These are phyloP conservation scores for Polietes domitor DNA, from an alignment of 2,888 invertebrate species.

Conservation along the genomic window DNA sequence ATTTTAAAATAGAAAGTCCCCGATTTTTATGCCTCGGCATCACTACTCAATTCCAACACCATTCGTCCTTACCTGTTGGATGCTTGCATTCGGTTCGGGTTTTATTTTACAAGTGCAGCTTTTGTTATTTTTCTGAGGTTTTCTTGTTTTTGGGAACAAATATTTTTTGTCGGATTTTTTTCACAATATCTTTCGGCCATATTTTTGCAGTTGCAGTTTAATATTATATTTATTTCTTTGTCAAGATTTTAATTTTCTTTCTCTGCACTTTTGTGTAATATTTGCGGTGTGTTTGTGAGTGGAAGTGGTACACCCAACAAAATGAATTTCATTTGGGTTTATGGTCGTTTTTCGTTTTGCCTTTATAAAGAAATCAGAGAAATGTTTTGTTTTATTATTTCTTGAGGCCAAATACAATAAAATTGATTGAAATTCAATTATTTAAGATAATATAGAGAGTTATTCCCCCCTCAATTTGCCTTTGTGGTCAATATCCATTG, in stretches of 20 bases:
- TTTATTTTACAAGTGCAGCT: conserved; percentile 35
- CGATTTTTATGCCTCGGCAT: too few species aligned
- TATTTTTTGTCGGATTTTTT: conserved; percentile 28
- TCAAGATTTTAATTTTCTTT: conserved; percentile 49
- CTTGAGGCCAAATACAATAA: conserved; percentile 56
- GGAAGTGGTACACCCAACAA: not conserved
- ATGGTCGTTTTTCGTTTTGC: conserved; percentile 15
- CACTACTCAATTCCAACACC: too few species aligned
- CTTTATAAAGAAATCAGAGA: conserved; percentile 39
- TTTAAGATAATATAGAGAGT: conserved; percentile 46
- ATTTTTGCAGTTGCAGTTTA: conserved; percentile 6
- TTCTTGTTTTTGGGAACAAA: conserved; percentile 20
- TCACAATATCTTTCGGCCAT: not conserved
- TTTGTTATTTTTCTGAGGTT: conserved; percentile 12
- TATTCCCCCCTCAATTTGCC: not conserved
- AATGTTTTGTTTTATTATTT: conserved; percentile 40
- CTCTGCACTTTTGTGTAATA: conserved; percentile 2
- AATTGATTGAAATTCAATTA: conserved; percentile 63
- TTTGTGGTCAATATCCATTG: conserved; percentile 15
- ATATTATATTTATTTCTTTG: conserved; percentile 50
- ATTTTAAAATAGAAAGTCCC: too few species aligned
- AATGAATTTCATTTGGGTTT: conserved; percentile 13
- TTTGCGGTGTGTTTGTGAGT: not conserved
- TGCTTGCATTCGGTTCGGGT: not conserved
- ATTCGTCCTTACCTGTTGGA: conserved; percentile 25